Evolutionary conservation across 2,797 vertebrate genomes (phyloP), one percentile per base, ranked within the genome.

Genomic region (Poeciliopsis infans): DNA sequence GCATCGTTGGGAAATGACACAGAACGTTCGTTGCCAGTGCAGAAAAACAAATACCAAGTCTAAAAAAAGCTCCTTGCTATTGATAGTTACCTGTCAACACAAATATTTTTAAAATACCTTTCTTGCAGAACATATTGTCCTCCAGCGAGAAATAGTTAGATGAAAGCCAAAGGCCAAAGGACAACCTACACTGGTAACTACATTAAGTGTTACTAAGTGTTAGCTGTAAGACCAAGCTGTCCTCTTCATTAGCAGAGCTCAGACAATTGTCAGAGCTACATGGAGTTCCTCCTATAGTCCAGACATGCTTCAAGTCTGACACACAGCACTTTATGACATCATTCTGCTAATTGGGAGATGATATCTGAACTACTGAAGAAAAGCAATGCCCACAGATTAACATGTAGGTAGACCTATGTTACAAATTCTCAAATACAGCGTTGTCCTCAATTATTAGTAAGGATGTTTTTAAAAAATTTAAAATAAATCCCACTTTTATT

Each of bases 1-100:
- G 25, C 15, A 41, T 82, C 78, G 77, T 78, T 86, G 0, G 28
- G 15, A 77, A 59, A 73, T 69, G 64, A 85, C 72, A 55, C 73
- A 57, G 39, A 84, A 31, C 43, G 59, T 23, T 10, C 43, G 72
- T 53, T 51, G 36, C 76, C 78, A 74, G 55, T 8, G 2, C 7
- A 45, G 13, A 33, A 80, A 43, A 82, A 86, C 76, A 43, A 81
- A 20, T n/a, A 76, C 51, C 46, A 47, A 7, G 33, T 33, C 49
- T 61, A 55, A 49, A 39, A 64, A 74, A 74, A 33, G 59, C 82
- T 64, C 36, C 51, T 7, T 36, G 36, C 31, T 45, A 72, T 74
- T n/a, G 31, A 31, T 15, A 64, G 43, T 73, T 16, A 33, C 28
- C 28, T 20, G 11, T 41, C 6, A 71, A 47, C 46, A 57, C 53